These are phyloP conservation scores for Tinamus guttatus DNA, from an alignment of 2,113 vertebrate genomes.

Conservation along the genomic window DNA sequence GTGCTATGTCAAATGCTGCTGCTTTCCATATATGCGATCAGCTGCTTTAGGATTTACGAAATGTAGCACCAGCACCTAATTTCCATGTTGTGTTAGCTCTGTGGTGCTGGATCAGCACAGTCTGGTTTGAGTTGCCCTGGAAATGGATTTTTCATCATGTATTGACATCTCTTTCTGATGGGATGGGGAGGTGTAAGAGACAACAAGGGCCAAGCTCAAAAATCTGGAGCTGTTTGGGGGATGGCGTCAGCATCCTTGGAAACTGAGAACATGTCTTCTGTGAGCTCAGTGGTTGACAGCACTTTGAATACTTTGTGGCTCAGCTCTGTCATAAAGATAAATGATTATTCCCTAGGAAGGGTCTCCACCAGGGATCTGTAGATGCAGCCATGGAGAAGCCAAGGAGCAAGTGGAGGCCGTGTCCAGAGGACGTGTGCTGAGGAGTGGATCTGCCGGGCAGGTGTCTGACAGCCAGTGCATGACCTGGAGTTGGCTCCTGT, in stretches of 20 bases:
- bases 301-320: background rate
- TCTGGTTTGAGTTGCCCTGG: background rate
- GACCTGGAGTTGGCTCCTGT: background rate
- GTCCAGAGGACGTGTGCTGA: background rate
- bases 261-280: background rate
- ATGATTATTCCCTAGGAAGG: background rate
- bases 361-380: background rate
- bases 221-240: background rate
- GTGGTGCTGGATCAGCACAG: background rate
- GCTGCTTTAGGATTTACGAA: background rate
- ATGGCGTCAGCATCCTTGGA: background rate
- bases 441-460: background rate
- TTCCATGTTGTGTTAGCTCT: background rate
- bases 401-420: background rate
- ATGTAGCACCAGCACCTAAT: rapidly evolving
- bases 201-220: background rate
- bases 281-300: background rate
- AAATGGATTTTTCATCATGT: background rate
- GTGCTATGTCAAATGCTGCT: background rate
- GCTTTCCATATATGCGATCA: background rate
- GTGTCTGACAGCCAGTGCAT: rapidly evolving
- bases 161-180: background rate
- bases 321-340: rapidly evolving
- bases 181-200: background rate
- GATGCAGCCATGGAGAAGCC: background rate